Evolutionary conservation across 2,113 vertebrate genomes (phyloP).

Genomic region (Miniopterus natalensis): DNA sequence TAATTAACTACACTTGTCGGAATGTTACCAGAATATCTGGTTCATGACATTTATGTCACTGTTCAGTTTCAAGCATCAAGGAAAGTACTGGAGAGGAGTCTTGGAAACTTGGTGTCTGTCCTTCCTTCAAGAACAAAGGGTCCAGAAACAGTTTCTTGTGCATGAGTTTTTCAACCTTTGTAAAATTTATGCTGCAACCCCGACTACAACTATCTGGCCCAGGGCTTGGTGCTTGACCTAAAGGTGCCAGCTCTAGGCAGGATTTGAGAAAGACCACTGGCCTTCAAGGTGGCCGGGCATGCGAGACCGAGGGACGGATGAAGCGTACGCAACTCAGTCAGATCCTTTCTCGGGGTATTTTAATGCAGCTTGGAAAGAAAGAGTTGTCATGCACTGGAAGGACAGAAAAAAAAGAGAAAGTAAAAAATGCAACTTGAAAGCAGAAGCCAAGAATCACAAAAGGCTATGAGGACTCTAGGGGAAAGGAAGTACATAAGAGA

Average conservation of each 20-base stretch:
- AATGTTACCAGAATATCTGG: conserved; percentile 44
- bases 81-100: neutral
- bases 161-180: neutral
- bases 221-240: neutral
- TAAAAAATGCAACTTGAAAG: neutral
- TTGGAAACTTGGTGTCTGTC: neutral
- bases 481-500: neutral
- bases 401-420: neutral
- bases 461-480: neutral
- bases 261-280: neutral
- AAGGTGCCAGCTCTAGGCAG: neutral
- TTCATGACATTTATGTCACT: neutral
- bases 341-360: neutral
- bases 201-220: neutral
- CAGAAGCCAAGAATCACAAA: neutral
- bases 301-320: neutral
- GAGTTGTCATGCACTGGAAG: neutral
- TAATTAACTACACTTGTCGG: conserved; percentile 66
- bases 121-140: neutral
- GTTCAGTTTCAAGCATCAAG: neutral
- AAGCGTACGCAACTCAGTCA: neutral
- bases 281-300: neutral
- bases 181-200: neutral
- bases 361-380: neutral
- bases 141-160: neutral